These are phyloP conservation scores for Caracal caracal DNA, from an alignment of 2,113 vertebrate genomes.

Conservation along the genomic window DNA sequence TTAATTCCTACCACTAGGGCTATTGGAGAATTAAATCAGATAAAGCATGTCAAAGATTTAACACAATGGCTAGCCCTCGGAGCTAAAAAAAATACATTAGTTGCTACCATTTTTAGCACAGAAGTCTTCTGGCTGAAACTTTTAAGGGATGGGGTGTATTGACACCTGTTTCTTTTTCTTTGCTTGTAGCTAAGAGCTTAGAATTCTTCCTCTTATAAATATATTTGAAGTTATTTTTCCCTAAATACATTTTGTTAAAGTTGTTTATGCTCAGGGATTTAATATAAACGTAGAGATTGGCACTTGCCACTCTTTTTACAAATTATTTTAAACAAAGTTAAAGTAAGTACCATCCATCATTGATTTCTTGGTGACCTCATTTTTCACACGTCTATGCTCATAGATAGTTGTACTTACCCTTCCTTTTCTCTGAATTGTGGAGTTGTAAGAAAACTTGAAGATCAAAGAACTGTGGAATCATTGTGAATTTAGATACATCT, in stretches of 20 bases:
- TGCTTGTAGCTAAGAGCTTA: background rate
- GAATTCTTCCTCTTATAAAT: slow-evolving; percentile 32
- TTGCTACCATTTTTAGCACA: background rate
- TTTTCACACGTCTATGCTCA: background rate
- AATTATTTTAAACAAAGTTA: slow-evolving; percentile 66
- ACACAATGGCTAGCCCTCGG: background rate
- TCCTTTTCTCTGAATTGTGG: background rate
- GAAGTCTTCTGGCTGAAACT: background rate
- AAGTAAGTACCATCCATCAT: background rate
- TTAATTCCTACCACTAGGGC: background rate
- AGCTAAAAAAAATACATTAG: background rate
- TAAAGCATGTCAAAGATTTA: slow-evolving; percentile 13
- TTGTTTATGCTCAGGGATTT: slow-evolving; percentile 42
- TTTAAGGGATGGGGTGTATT: background rate
- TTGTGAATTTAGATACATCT: background rate
- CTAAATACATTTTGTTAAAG: slow-evolving; percentile 41
- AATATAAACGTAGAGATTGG: background rate
- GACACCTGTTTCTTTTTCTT: slow-evolving; percentile 38
- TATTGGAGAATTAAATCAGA: background rate
- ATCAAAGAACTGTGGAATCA: background rate
- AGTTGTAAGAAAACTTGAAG: background rate
- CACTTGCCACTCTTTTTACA: slow-evolving; percentile 32
- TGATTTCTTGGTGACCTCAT: slow-evolving; percentile 1
- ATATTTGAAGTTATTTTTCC: slow-evolving; percentile 53
- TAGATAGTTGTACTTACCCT: background rate